Evolutionary conservation across 2,888 invertebrate species (phyloP), one percentile per base, ranked within the genome.

Genomic region (Agrenia bidenticulata): DNA sequence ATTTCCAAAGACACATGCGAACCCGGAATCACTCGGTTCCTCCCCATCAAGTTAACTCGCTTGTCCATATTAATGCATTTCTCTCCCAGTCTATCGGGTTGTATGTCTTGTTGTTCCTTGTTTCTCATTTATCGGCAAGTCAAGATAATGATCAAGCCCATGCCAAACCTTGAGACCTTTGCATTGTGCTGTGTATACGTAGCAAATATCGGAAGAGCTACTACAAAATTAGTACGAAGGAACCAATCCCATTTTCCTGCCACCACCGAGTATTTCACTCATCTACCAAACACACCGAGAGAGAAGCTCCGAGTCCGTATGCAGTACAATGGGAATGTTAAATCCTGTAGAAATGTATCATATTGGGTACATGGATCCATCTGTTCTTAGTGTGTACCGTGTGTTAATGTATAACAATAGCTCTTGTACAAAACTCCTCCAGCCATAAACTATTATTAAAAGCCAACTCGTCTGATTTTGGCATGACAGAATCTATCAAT

Each of bases 401-500:
- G 32, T 32, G 4, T 7, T 32, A 32, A 7, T 32, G 32, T 32
- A 32, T 11, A 32, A 4, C 11, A 4, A 32, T 32, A 32, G 32
- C 32, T 32, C 5, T 32, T n/a, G n/a, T n/a, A n/a, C n/a, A 19
- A 45, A 4, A 45, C 5, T 45, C 15, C 45, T 15, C 45, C 15
- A 45, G 45, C 15, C 19, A 19, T 45, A 45, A 45, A 15, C 45
- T 19, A 45, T 55, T 55, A 55, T 55, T 55, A 55, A 55, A 27
- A 26, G 27, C 17, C 32, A 55, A 7, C 55, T 21, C 27, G 24
- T 55, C 32, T 55, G 55, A 55, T 55, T 55, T 55, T 55, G 32
- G 26, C 55, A 55, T 55, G 55, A 32, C 55, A 55, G 32, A 55
- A 55, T 55, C 55, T 55, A 55, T 55, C 55, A 55, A 15, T 55